phyloP scores from a whole-genome alignment of 1,140 invertebrate species.

The Drosophila kikkawai region DNA sequence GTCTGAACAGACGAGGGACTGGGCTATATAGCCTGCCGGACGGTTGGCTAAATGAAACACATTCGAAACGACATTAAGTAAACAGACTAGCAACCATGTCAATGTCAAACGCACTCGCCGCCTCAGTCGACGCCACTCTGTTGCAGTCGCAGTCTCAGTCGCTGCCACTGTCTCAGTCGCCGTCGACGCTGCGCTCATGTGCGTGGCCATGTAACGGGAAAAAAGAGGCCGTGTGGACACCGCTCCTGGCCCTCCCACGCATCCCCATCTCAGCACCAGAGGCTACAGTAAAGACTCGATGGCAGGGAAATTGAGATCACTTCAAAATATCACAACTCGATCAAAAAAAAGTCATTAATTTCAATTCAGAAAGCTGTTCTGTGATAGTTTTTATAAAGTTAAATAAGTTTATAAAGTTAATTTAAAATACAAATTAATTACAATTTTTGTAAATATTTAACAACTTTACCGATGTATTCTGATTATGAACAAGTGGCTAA shows the following conservation, averaged over 20 bases:
- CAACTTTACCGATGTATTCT: too few relatives aligned
- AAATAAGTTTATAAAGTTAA: not conserved
- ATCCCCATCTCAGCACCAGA: not conserved
- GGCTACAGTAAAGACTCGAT: conserved; percentile 1
- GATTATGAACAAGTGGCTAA: too few relatives aligned
- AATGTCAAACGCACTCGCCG: conserved; percentile 78
- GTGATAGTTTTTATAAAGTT: not conserved
- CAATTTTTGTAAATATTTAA: not conserved
- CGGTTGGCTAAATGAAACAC: conserved; percentile 72
- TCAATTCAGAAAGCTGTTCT: not conserved
- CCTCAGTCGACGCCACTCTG: conserved; percentile 3
- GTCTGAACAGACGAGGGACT: not conserved
- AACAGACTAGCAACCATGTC: conserved; percentile 76
- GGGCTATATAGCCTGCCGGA: conserved; percentile 36
- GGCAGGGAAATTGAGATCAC: too few relatives aligned
- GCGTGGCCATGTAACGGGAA: conserved; percentile 63
- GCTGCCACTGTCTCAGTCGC: conserved; percentile 11
- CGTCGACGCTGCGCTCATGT: conserved; percentile 46
- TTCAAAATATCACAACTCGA: not conserved
- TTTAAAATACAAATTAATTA: too few relatives aligned
- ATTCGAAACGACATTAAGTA: conserved; percentile 76
- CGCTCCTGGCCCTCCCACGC: conserved; percentile 27
- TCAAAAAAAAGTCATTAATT: not conserved
- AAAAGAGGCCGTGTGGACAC: conserved; percentile 64
- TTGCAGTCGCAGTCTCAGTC: conserved; percentile 19